These are phyloP conservation scores for Callospermophilus lateralis DNA, from an alignment of 2,113 vertebrate species.

Conservation along the genomic window DNA sequence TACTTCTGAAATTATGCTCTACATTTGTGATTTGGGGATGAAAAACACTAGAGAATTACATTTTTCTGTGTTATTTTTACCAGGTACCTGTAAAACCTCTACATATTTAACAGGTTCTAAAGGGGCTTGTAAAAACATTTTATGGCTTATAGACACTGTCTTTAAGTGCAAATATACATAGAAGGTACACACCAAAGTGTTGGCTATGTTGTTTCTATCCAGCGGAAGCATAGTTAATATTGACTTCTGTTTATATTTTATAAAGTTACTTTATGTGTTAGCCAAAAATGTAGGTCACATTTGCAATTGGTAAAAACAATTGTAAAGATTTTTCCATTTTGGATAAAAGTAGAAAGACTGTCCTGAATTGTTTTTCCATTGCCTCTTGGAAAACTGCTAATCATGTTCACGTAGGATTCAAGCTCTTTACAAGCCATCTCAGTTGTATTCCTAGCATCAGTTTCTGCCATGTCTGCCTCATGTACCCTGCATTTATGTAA, in stretches of 20 bases:
- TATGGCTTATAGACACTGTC: not conserved
- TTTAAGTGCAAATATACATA: not conserved
- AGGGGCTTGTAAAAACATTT: not conserved
- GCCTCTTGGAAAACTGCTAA: not conserved
- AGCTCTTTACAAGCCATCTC: not conserved
- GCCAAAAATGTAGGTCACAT: not conserved
- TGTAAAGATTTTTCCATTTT: not conserved
- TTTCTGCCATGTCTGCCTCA: not conserved
- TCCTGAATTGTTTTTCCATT: not conserved
- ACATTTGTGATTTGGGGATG: not conserved
- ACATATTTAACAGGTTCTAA: not conserved
- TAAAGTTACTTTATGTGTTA: constrained; percentile 12
- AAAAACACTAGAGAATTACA: not conserved
- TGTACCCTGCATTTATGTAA: not conserved
- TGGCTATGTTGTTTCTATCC: not conserved
- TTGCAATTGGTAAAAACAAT: not conserved
- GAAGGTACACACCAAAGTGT: not conserved
- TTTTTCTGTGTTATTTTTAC: not conserved
- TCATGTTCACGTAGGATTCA: not conserved
- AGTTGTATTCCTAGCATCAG: not conserved
- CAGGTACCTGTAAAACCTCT: not conserved
- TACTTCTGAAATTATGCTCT: not conserved
- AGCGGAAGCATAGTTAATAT: not conserved
- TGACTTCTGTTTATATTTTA: constrained; percentile 20
- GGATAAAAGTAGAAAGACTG: not conserved